Evolutionary conservation across 2,113 vertebrate genomes (phyloP), one percentile per base, ranked within the genome.

Genomic region (Istiophorus platypterus): DNA sequence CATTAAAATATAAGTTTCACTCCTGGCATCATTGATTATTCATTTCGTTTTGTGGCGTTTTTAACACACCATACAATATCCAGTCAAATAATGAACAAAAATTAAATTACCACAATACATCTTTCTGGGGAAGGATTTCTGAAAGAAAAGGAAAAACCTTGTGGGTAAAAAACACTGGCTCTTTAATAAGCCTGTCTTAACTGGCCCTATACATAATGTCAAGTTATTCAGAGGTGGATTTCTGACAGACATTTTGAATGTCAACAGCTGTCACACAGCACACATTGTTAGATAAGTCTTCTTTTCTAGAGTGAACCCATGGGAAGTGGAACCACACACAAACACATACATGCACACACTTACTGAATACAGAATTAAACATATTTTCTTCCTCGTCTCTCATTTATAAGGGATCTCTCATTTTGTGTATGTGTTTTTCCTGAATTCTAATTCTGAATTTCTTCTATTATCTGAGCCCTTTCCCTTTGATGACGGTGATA

Each of bases 161-260:
- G 54, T 24, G 54, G 51, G 7, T 47, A 18, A 31, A 66, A 45
- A 2, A 7, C 10, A 65, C 22, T 22, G 26, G 42, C 12, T 66
- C 42, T 66, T 76, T 73, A 81, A 70, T 75, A 73, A 51, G n/a
- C 0, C 37, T 34, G 47, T 61, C 72, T 86, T 85, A 80, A 86
- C 85, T 75, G 76, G 61, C 39, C 74, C 64, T 83, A 84, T 57
- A 85, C 78, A 87, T 65, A 81, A 49, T 72, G 63, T 81, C 0
- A 0, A 62, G 72, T 64, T 77, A 89, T 89, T 87, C 85, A 78
- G 67, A 7, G 9, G 65, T 75, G 85, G 73, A 57, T 91, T 81
- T 78, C 66, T 81, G 84, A 89, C 63, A 72, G 84, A 86, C 87
- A 87, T 72, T 76, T 82, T 58, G 75, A 94, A 92, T 80, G 69